phyloP scores from a whole-genome alignment of 2,888 invertebrate genomes.

The Cerastis leucographa region DNA sequence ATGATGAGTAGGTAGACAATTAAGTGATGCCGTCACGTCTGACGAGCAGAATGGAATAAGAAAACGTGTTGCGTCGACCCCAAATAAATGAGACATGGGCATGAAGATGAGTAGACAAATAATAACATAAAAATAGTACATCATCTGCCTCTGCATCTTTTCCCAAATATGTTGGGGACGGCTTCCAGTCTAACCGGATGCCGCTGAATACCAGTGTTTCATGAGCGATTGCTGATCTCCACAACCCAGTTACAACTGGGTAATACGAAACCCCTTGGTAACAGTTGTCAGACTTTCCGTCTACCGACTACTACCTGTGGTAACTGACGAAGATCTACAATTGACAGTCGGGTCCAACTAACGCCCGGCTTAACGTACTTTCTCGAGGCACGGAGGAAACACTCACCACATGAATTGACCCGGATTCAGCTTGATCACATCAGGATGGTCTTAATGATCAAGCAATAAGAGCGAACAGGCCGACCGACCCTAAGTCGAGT shows the following conservation, averaged over 20 bases:
- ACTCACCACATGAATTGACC: not conserved
- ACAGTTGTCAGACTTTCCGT: not conserved
- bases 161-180: not conserved
- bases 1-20: no score
- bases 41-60: no score
- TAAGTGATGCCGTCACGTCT: no score
- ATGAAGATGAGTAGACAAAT: no score
- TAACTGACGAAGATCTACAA: not conserved
- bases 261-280: not conserved
- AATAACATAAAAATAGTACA: not conserved
- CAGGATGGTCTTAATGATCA: not conserved
- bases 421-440: not conserved
- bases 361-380: not conserved
- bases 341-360: not conserved
- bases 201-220: not conserved
- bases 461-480: not conserved
- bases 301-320: not conserved
- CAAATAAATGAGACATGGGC: no score
- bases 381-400: not conserved
- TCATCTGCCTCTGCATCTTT: not conserved
- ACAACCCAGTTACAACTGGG: not conserved
- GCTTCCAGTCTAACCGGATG: not conserved
- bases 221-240: not conserved
- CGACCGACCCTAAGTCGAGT: not conserved
- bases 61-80: no score